Conservation (phyloP, 2,888 invertebrate species). For the Sesia bembeciformis region DNA sequence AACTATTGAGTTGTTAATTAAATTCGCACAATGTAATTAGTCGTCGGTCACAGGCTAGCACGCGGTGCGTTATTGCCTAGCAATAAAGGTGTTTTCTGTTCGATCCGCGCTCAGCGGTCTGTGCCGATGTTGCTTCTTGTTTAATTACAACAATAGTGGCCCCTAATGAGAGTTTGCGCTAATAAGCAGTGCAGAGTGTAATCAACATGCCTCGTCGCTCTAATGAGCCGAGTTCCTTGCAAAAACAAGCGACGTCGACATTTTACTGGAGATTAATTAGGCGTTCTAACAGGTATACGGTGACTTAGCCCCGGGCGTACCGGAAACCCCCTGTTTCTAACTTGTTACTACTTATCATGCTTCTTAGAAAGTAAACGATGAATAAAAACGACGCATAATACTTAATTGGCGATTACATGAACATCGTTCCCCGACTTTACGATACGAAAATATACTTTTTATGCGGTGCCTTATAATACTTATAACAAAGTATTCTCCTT, state of each 20-base stretch:
- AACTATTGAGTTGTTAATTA: conserved; percentile 72
- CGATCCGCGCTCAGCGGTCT: conserved; percentile 25
- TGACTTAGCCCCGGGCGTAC: conserved; percentile 17
- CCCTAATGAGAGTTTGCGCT: conserved; percentile 73
- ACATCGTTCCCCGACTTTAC: neutral
- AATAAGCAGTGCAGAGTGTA: conserved; percentile 73
- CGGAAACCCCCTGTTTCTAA: conserved; percentile 44
- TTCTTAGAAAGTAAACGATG: conserved; percentile 31
- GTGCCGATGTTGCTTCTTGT: conserved; percentile 59
- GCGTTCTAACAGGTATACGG: conserved; percentile 45
- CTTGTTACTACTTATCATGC: conserved; percentile 29
- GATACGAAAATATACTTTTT: neutral
- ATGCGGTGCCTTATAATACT: neutral
- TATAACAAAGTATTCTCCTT: conserved; percentile 15
- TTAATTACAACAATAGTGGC: conserved; percentile 74
- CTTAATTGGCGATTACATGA: conserved; percentile 4
- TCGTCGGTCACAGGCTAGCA: conserved; percentile 16
- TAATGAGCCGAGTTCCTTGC: conserved; percentile 71
- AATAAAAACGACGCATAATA: conserved; percentile 11
- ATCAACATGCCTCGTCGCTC: conserved; percentile 71
- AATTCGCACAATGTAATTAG: conserved; percentile 59
- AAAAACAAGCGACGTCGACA: conserved; percentile 66
- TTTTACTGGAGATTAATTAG: conserved; percentile 72
- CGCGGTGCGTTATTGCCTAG: conserved; percentile 22
- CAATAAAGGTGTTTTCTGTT: conserved; percentile 36